These are phyloP conservation scores for Haemorhous mexicanus DNA, from an alignment of 2,113 vertebrate species.

Conservation along the genomic window DNA sequence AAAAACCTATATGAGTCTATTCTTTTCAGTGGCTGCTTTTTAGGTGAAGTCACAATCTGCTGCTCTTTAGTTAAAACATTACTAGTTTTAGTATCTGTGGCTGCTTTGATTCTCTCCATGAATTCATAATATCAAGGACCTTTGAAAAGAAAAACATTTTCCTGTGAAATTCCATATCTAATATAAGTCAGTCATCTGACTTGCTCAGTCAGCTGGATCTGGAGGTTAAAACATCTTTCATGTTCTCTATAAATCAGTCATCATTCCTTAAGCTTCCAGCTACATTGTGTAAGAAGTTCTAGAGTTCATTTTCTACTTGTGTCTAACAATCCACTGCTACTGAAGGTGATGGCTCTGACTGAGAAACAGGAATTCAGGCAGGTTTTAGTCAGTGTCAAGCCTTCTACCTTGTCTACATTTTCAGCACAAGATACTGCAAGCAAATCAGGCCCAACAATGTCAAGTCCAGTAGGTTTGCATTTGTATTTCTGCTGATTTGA, in stretches of 20 bases:
- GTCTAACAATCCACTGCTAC: neutral
- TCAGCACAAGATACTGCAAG: neutral
- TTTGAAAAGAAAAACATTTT: constrained; percentile 18
- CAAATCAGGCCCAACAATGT: neutral
- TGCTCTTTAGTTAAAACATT: neutral
- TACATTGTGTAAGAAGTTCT: neutral
- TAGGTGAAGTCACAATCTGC: neutral
- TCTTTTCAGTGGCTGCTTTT: neutral
- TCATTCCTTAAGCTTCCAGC: neutral
- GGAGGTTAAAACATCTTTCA: neutral
- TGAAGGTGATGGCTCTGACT: neutral
- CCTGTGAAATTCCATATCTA: neutral
- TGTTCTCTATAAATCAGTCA: neutral
- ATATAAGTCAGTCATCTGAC: neutral
- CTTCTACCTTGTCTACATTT: neutral
- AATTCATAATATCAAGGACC: neutral
- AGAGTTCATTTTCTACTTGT: neutral
- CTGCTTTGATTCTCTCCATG: neutral
- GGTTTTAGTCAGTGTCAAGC: neutral
- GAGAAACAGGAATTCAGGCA: neutral
- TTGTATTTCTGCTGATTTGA: neutral
- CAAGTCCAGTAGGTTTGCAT: neutral
- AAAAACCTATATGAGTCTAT: neutral
- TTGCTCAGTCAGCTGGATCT: neutral
- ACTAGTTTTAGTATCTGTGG: neutral